Percentiles rank a stretch among this genome's conserved stretches.
Conservation (phyloP, 92 coral and sea anemone genomes). For the Isaurus tuberculatus region DNA sequence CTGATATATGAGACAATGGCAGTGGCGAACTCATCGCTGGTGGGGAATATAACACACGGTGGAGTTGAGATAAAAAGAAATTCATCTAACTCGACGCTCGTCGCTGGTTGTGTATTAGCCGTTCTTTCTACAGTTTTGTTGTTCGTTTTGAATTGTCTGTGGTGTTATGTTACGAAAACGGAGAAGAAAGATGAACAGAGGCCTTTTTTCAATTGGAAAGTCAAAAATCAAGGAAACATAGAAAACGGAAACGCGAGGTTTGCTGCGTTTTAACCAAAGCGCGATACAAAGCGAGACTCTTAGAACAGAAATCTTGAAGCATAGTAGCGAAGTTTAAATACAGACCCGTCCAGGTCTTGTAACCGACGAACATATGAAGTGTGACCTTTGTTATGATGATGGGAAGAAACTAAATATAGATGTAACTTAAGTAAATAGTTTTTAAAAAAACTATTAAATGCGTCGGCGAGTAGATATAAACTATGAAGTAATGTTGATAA, state of each 20-base stretch:
- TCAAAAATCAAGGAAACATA: background rate
- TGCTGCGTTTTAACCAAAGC: too few species aligned
- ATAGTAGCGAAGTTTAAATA: too few species aligned
- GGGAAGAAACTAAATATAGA: too few species aligned
- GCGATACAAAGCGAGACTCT: too few species aligned
- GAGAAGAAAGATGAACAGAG: background rate
- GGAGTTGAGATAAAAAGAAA: background rate
- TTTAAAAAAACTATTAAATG: too few species aligned
- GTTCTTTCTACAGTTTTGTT: background rate
- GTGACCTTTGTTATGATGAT: too few species aligned
- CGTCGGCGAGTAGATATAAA: too few species aligned
- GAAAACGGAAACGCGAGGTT: background rate
- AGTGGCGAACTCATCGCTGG: background rate
- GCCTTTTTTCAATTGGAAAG: background rate
- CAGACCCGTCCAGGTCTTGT: too few species aligned
- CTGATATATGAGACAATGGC: background rate
- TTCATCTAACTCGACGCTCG: background rate
- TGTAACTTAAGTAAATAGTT: too few species aligned
- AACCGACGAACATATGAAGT: too few species aligned
- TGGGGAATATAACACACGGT: background rate
- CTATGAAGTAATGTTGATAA: too few species aligned
- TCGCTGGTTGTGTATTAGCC: conserved; percentile 5
- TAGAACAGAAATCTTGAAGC: too few species aligned
- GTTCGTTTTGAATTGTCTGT: conserved; percentile 2
- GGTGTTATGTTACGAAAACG: background rate